Evolutionary conservation across 2,888 invertebrate species (phyloP).

Genomic region (Drosophila atroscutellata): DNA sequence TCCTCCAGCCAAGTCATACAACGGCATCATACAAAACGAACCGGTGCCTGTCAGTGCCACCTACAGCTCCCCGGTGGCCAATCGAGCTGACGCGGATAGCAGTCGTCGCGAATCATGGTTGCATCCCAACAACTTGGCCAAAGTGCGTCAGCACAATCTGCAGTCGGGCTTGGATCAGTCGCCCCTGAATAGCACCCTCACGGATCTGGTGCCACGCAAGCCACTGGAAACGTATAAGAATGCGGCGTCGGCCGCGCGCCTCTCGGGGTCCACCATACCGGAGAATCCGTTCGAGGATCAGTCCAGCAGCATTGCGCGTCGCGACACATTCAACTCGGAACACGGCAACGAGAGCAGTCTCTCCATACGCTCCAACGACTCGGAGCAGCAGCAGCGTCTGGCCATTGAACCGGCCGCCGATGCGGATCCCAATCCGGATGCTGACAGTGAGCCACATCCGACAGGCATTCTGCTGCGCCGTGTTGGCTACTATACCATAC

Average conservation of each 20-base stretch:
- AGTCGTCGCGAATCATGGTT: slow-evolving; percentile 84
- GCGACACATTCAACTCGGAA: slow-evolving; percentile 70
- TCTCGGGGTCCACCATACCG: slow-evolving; percentile 77
- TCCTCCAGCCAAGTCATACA: slow-evolving; percentile 60
- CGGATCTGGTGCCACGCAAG: slow-evolving; percentile 83
- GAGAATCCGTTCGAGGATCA: slow-evolving; percentile 82
- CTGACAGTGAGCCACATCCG: slow-evolving; percentile 86
- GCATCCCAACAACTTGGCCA: slow-evolving; percentile 83
- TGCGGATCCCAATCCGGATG: slow-evolving; percentile 8
- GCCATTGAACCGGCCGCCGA: slow-evolving; percentile 52
- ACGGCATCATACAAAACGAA: slow-evolving; percentile 59
- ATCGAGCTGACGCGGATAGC: slow-evolving; percentile 32
- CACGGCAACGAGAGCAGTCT: slow-evolving; percentile 75
- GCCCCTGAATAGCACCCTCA: slow-evolving; percentile 81
- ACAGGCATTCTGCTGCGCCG: slow-evolving; percentile 92
- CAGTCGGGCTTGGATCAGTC: slow-evolving; percentile 64
- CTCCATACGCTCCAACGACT: slow-evolving; percentile 68
- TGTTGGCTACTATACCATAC: slow-evolving; percentile 96
- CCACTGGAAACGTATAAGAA: slow-evolving; percentile 76
- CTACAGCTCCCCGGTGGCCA: slow-evolving; percentile 6
- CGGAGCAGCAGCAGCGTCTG: slow-evolving; percentile 66
- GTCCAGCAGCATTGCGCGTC: slow-evolving; percentile 52
- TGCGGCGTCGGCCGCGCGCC: slow-evolving; percentile 43
- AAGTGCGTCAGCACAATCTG: slow-evolving; percentile 80
- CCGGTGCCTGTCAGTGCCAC: background rate